phyloP scores from a whole-genome alignment of 2,888 invertebrate species.

The Acrobasis consociella region DNA sequence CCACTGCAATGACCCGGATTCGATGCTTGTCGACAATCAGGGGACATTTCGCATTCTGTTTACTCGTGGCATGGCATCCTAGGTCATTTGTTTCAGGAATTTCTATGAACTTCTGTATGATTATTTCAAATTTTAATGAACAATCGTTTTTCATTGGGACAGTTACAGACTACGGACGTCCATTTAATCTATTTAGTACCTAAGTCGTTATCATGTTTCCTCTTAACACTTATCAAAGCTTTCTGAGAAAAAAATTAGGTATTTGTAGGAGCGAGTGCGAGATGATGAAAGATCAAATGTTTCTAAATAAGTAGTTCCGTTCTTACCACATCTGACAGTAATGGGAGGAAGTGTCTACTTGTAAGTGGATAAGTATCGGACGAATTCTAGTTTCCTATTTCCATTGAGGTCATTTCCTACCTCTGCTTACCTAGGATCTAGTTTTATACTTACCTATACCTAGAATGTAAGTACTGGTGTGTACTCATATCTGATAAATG shows the following conservation, averaged over 20 bases:
- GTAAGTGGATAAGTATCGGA: slow-evolving; percentile 2
- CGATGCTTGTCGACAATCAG: slow-evolving; percentile 34
- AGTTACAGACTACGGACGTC: too few species aligned
- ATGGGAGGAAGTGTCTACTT: slow-evolving; percentile 16
- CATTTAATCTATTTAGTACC: too few species aligned
- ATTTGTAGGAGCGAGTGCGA: too few species aligned
- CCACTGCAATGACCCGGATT: slow-evolving; percentile 62
- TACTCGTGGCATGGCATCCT: not conserved
- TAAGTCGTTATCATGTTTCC: too few species aligned
- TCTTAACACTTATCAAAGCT: too few species aligned
- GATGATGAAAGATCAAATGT: not conserved
- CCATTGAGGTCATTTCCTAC: slow-evolving; percentile 20
- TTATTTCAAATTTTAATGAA: too few species aligned
- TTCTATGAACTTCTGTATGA: not conserved
- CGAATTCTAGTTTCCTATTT: slow-evolving; percentile 16
- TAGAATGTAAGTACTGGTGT: too few species aligned
- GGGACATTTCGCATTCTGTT: slow-evolving; percentile 21
- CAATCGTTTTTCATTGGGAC: too few species aligned
- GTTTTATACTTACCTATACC: not conserved
- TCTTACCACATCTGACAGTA: slow-evolving; percentile 13
- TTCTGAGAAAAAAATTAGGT: too few species aligned
- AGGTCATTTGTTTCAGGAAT: not conserved
- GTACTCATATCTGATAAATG: too few species aligned
- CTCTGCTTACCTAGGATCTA: not conserved
- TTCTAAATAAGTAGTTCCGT: not conserved